Percentiles rank a stretch among this genome's conserved stretches.
These are phyloP conservation scores for Tipula confusa DNA, from an alignment of 2,888 invertebrate species.

Conservation along the genomic window DNA sequence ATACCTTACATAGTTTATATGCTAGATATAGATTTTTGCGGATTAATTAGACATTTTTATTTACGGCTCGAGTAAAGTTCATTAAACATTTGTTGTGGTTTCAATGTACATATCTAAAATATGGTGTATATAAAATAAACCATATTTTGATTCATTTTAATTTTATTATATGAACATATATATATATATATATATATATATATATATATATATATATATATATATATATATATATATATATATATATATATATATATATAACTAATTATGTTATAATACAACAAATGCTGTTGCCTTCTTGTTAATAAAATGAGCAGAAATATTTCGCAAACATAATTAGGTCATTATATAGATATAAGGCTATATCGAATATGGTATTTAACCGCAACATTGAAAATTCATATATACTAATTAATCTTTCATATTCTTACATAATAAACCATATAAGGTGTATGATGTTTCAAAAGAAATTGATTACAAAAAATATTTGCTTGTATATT, in stretches of 20 bases:
- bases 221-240: too few species aligned
- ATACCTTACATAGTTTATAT: too few species aligned
- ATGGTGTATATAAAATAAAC: too few species aligned
- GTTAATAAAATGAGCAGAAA: not conserved
- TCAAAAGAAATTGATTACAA: not conserved
- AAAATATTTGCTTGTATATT: not conserved
- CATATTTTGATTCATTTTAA: too few species aligned
- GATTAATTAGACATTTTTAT: not conserved
- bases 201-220: too few species aligned
- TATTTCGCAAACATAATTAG: not conserved
- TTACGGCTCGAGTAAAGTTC: not conserved
- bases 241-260: not conserved
- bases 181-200: too few species aligned
- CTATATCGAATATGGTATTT: not conserved
- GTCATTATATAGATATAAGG: not conserved
- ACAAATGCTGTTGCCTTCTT: not conserved
- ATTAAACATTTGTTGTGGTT: not conserved
- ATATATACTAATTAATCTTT: not conserved
- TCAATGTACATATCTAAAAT: too few species aligned
- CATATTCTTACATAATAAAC: not conserved
- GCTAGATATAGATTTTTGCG: not conserved
- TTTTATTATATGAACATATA: too few species aligned
- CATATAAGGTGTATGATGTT: not conserved
- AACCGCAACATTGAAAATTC: not conserved
- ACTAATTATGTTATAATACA: not conserved